Conservation (phyloP, 1,140 invertebrate species). For the Leptinotarsa lineolata region DNA sequence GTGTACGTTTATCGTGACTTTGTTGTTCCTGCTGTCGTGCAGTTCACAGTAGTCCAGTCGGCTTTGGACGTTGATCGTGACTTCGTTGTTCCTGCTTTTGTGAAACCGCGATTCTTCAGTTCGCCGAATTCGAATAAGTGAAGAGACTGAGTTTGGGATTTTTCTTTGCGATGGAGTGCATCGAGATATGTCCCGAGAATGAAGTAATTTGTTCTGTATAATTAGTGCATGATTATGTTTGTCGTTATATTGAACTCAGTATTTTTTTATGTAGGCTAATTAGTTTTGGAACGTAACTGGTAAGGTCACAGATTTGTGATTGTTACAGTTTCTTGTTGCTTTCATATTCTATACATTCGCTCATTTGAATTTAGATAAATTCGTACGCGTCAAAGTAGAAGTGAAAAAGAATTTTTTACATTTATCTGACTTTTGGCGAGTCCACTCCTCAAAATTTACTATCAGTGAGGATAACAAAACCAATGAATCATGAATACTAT, state of each 20-base stretch:
- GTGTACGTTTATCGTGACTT: neutral
- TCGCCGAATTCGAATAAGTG: neutral
- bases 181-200: conserved; percentile 32
- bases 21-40: neutral
- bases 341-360: too few species aligned
- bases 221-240: neutral
- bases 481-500: too few species aligned
- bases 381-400: too few species aligned
- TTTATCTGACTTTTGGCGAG: too few species aligned
- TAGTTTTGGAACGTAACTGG: too few species aligned
- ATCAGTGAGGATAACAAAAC: too few species aligned
- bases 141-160: neutral
- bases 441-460: too few species aligned
- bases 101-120: neutral
- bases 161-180: conserved; percentile 31
- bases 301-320: too few species aligned
- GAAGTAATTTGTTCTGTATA: conserved; percentile 30
- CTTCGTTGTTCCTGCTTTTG: neutral
- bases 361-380: too few species aligned
- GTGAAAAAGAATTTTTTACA: too few species aligned
- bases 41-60: neutral
- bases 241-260: neutral
- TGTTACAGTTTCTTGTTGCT: too few species aligned
- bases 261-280: too few species aligned
- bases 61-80: neutral